These are phyloP conservation scores for Acleris sparsana DNA, from an alignment of 2,888 invertebrate species.

Conservation along the genomic window DNA sequence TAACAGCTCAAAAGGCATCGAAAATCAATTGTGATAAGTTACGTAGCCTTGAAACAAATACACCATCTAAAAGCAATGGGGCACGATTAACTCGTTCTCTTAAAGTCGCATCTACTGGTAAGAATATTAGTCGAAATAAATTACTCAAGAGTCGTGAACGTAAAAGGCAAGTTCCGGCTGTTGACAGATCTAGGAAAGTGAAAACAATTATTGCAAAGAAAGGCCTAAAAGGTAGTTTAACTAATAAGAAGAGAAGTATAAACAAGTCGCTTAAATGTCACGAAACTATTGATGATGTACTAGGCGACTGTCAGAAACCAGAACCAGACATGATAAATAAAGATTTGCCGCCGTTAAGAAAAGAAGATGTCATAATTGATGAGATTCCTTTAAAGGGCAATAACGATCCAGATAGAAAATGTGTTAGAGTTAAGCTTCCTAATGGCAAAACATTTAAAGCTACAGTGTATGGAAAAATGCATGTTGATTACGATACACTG, in stretches of 20 bases:
- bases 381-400: conserved; percentile 46
- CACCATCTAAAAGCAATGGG: no score
- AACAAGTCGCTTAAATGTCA: neutral
- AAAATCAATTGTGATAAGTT: no score
- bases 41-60: no score
- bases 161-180: no score
- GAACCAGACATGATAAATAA: neutral
- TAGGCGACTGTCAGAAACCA: neutral
- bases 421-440: conserved; percentile 59
- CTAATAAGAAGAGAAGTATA: neutral
- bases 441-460: conserved; percentile 66
- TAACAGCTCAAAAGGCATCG: no score
- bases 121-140: no score
- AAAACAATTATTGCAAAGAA: no score
- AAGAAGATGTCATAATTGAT: conserved; percentile 53
- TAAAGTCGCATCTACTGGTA: no score
- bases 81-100: no score
- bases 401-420: conserved; percentile 51
- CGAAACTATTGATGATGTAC: conserved; percentile 1
- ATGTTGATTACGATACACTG: conserved; percentile 56
- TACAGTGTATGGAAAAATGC: conserved; percentile 58
- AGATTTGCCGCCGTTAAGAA: conserved; percentile 42
- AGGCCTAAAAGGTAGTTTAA: neutral
- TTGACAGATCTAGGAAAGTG: no score
- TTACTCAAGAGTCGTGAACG: no score